Base-by-base conservation (phyloP, 2,113 vertebrate genomes). In the Dunckerocampus dactyliophorus region DNA sequence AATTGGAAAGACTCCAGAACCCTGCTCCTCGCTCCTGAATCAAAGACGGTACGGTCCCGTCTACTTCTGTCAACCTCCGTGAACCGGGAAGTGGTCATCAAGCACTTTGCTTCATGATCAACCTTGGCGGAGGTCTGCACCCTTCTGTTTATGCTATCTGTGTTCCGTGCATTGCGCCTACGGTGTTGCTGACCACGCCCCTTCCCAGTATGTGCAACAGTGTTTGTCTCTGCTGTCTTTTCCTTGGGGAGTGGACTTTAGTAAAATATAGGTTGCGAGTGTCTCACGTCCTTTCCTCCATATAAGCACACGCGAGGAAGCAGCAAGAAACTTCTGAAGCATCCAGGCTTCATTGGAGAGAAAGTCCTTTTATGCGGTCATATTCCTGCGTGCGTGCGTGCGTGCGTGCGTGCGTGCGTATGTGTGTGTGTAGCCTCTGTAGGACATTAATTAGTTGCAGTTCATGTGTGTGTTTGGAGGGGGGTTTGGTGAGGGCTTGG, bases 251-350 rank as follows among this genome's bases (percentile, higher is more conserved):
- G 47, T 52, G 39, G 46, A 21, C 60, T 28, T 59, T 59, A 48
- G 50, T 82, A 74, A 87, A 86, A 87, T 82, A 84, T 81, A 69
- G 77, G 56, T 43, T 43, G 75, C 71, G 65, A 72, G 72, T 73
- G 74, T 63, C 69, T 65, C 11, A 77, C 53, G 62, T 64, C 79
- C 74, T 73, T 52, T 65, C 67, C 80, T 62, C 54, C 54, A 50
- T 15, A 43, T 13, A 62, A 70, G 37, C 65, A 63, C 48, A 51
- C 8, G 34, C 46, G 24, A 65, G 56, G 58, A 70, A 66, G 57
- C 54, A 57, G 53, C 66, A 57, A 24, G 58, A 49, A 16, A 52
- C 65, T 34, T 65, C 14, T 42, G 16, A 47, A 31, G 16, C 52
- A 47, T 42, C 16, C 24, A 42, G 45, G 55, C 11, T 63, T 13